Percentiles rank a stretch among this genome's conserved stretches.
These are phyloP conservation scores for Siderastrea radians DNA, from an alignment of 92 coral and sea anemone genomes.

Conservation along the genomic window DNA sequence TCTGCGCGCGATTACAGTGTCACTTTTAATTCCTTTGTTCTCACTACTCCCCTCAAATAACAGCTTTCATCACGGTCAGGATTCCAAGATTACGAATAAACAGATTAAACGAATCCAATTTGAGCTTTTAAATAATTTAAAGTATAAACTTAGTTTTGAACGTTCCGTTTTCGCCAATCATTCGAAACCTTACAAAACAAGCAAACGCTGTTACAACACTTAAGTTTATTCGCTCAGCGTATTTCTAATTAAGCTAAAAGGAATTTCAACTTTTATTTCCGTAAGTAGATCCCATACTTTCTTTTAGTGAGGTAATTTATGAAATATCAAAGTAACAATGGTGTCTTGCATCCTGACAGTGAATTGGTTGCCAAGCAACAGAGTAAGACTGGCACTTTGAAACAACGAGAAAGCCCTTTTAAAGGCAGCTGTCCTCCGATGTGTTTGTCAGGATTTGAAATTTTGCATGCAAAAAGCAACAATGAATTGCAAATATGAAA, in stretches of 20 bases:
- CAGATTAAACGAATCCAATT: background rate
- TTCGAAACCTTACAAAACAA: background rate
- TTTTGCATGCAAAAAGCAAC: background rate
- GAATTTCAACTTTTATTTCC: background rate
- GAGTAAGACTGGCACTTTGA: background rate
- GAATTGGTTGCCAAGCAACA: conserved; percentile 10
- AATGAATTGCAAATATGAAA: background rate
- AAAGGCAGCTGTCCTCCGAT: conserved; percentile 3
- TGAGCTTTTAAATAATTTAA: background rate
- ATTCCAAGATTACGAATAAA: background rate
- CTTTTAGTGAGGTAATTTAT: no score
- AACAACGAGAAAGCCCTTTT: background rate
- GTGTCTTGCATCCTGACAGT: background rate
- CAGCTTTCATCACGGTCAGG: background rate
- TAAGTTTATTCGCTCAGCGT: background rate
- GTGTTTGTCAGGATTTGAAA: background rate
- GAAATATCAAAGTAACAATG: background rate
- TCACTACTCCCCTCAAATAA: background rate
- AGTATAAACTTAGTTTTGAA: background rate
- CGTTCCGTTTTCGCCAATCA: background rate
- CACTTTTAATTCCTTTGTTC: background rate
- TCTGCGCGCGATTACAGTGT: background rate
- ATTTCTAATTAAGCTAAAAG: background rate
- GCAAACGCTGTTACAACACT: background rate
- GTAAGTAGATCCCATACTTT: background rate